Percentiles rank a stretch among this genome's conserved stretches.
Evolutionary conservation across 2,113 vertebrate species (phyloP).

Genomic region (Maylandia zebra): DNA sequence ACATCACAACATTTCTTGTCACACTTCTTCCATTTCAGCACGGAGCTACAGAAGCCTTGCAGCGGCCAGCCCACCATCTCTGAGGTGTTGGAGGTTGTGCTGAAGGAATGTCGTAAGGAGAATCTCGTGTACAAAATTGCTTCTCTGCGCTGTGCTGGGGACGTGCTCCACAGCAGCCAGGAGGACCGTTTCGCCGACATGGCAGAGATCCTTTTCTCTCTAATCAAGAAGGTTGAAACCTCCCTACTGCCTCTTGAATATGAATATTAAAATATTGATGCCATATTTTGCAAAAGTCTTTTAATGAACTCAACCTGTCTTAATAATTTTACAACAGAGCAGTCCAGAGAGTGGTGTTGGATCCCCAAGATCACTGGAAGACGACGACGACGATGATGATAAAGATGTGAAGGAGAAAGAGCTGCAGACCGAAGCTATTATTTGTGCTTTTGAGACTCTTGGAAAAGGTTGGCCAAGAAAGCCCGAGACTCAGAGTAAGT

Average conservation of each 20-base stretch:
- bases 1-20: neutral
- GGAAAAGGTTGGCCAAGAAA: constrained; percentile 90
- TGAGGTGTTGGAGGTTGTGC: constrained; percentile 80
- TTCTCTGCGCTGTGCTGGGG: constrained; percentile 80
- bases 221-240: constrained; percentile 88
- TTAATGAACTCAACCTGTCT: neutral
- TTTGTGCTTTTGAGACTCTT: constrained; percentile 88
- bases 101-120: constrained; percentile 91
- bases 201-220: constrained; percentile 82
- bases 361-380: constrained; percentile 63
- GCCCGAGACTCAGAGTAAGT: constrained; percentile 81
- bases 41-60: constrained; percentile 78
- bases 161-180: constrained; percentile 80
- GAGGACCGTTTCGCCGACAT: constrained; percentile 86
- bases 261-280: neutral
- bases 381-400: constrained; percentile 71
- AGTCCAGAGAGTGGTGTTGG: constrained; percentile 62
- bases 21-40: constrained; percentile 23
- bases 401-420: constrained; percentile 79
- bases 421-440: constrained; percentile 80
- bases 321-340: constrained; percentile 63
- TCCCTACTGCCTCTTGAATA: neutral
- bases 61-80: constrained; percentile 77
- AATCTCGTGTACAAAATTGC: constrained; percentile 86
- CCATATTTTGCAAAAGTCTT: neutral